A percentile compares a stretch with the other conserved stretches of the same genome.
Conservation (phyloP, 2,113 vertebrate genomes). For the Oplegnathus fasciatus region DNA sequence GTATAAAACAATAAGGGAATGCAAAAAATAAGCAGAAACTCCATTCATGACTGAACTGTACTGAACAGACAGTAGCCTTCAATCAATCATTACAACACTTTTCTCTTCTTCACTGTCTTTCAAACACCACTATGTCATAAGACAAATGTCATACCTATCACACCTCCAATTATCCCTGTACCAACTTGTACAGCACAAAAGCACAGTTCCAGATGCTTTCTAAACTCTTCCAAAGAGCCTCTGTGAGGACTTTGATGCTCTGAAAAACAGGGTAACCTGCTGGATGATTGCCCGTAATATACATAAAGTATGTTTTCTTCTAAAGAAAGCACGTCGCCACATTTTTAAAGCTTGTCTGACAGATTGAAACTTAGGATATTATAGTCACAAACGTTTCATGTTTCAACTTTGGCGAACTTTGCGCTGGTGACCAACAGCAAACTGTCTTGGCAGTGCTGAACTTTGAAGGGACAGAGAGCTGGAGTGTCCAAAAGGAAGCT, state of each 20-base stretch:
- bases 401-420: too few relatives aligned
- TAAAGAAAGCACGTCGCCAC: background rate
- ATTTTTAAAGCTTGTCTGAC: too few relatives aligned
- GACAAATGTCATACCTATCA: constrained; percentile 1
- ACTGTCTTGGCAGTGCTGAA: too few relatives aligned
- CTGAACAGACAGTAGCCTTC: background rate
- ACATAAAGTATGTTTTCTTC: background rate
- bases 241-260: background rate
- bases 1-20: background rate
- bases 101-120: background rate
- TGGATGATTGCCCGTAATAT: background rate
- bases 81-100: background rate
- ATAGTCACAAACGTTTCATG: too few relatives aligned
- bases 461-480: too few relatives aligned
- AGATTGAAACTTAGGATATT: too few relatives aligned
- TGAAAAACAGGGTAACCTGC: background rate
- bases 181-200: background rate
- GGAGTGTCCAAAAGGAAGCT: too few relatives aligned
- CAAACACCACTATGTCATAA: background rate
- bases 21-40: background rate
- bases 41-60: background rate
- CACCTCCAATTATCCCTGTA: background rate
- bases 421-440: too few relatives aligned
- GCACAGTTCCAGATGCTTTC: background rate
- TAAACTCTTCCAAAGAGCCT: background rate